Evolutionary conservation across 2,113 vertebrate species (phyloP), one percentile per base, ranked within the genome.

Genomic region (Conger conger): DNA sequence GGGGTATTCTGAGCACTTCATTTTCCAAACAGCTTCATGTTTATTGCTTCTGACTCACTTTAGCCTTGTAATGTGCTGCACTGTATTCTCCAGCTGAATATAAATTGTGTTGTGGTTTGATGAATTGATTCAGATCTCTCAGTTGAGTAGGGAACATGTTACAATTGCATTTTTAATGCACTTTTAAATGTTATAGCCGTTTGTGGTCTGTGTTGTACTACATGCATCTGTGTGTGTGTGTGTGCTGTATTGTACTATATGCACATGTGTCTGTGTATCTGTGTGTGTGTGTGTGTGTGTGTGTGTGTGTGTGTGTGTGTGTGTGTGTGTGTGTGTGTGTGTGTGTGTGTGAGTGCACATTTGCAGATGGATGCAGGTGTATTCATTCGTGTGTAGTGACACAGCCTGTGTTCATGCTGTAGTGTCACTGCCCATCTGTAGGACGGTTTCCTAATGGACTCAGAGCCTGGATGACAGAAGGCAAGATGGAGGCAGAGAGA

Each of bases 361-460:
- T 4, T 76, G 4, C 4, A 30, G 4, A 30, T 76, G 35, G 20
- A 18, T 16, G 35, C 16, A 35, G 1, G 8, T 38, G 37, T 15
- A 18, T 37, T 8, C 27, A 8, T 37, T 33, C 33, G 33, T 78
- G 76, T 35, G 35, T 77, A 18, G 13, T 6, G 9, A n/a, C n/a
- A n/a, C 4, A 33, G 76, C 36, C n/a, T 50, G 53, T 77, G 30
- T 30, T n/a, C 11, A 40, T 73, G n/a, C 33, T 20, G 36, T n/a
- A 54, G 23, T 40, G 23, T 35, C 0, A 13, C 36, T 5, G 87
- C 57, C 79, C 82, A 60, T 83, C 76, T 84, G 38, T 88, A 95
- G 94, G 93, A 87, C 92, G 68, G 88, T 85, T 89, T 88, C 91
- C 91, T 84, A 89, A 88, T 87, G 90, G 91, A 68, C 91, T 94